Percentiles rank a stretch among this genome's conserved stretches.
Evolutionary conservation across 2,797 vertebrate genomes (phyloP).

Genomic region (Syngnathus acus): DNA sequence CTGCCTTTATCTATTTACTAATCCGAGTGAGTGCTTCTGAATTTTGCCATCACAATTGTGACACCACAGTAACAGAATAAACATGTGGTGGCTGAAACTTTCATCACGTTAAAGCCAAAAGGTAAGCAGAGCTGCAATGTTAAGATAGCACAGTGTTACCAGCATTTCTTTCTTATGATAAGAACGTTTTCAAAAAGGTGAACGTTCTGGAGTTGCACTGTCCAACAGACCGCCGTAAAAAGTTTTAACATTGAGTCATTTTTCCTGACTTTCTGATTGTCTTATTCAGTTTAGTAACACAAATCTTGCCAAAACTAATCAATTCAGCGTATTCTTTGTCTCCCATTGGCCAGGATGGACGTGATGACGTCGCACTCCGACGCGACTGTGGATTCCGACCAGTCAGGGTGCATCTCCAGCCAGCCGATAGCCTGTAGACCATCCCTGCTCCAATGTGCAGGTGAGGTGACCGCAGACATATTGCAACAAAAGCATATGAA

Average conservation of each 20-base stretch:
- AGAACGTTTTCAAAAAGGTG: too few species aligned
- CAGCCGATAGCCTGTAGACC: slow-evolving; percentile 33
- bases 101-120: neutral
- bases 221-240: too few species aligned
- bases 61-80: too few species aligned
- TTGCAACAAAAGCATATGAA: neutral
- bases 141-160: too few species aligned
- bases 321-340: neutral
- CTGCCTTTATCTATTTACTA: too few species aligned
- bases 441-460: slow-evolving; percentile 11
- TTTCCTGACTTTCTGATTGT: neutral
- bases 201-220: too few species aligned
- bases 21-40: too few species aligned
- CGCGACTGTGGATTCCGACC: slow-evolving; percentile 3
- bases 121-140: neutral
- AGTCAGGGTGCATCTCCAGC: slow-evolving; percentile 29
- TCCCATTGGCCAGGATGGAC: slow-evolving; percentile 34
- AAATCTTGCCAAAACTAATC: neutral
- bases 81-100: too few species aligned
- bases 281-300: neutral
- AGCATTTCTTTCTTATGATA: too few species aligned
- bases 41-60: too few species aligned
- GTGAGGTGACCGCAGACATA: neutral
- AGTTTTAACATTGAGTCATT: neutral
- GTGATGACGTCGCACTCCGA: slow-evolving; percentile 1